Evolutionary conservation across 2,888 invertebrate genomes (phyloP), one percentile per base, ranked within the genome.

Genomic region (Drosophila paramelanica): DNA sequence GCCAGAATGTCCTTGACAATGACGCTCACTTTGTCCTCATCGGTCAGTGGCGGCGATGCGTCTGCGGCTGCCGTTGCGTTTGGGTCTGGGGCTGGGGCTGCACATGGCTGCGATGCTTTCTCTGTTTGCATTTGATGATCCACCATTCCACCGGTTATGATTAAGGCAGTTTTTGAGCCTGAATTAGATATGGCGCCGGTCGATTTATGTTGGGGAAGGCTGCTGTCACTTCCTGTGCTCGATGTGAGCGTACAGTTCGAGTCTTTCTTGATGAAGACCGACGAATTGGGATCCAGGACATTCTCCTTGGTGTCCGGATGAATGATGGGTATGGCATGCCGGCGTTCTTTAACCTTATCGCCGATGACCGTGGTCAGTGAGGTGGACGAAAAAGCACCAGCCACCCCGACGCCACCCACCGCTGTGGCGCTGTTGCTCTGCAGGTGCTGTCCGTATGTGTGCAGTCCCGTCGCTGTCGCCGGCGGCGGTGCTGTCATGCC

Each of bases 301-400:
- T 91, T 80, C 71, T 92, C 90, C 5, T 80, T 72, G n/a, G 92
- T 92, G 8, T 82, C 75, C 3, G 92, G 92, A 82, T 92, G 74
- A 50, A 92, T 90, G 4, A 92, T 92, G 8, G 92, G 91, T 56
- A 92, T 86, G n/a, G 92, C 92, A 61, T 91, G 81, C 27, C 53
- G 77, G 17, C 92, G 91, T 53, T 75, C 76, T 27, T 84, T 87
- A 2, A 69, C 62, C 53, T 81, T 88, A 13, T 84, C 81, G 33
- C 42, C 14, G 11, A 45, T 51, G 0, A 25, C 49, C 4, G 61
- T 33, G 3, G 45, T 59, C 14, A 79, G 43, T 5, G 70, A 53
- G 5, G 76, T 66, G 42, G 60, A 5, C 1, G 85, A 73, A 46
- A 33, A 84, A 13, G 66, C 61, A 8, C 43, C 45, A 13, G 57